A percentile compares a stretch with the other conserved stretches of the same genome.
These are phyloP conservation scores for Aradophagus sp. DNA, from an alignment of 1,140 invertebrate species.

Conservation along the genomic window DNA sequence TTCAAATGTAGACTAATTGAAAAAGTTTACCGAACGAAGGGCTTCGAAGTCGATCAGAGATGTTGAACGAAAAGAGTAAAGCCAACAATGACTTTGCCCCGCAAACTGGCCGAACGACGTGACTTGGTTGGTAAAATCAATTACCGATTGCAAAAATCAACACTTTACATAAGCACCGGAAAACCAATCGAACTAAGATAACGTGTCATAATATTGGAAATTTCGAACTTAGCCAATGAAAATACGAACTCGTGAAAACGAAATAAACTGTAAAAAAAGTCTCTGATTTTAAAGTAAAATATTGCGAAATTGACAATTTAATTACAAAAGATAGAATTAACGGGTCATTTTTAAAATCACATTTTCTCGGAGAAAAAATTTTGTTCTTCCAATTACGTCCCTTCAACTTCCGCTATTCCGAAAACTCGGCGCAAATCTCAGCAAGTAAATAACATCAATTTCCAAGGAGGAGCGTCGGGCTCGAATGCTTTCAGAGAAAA, in stretches of 20 bases:
- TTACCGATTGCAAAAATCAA: constrained; percentile 47
- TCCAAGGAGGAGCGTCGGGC: constrained; percentile 34
- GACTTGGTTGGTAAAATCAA: constrained; percentile 50
- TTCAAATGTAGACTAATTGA: constrained; percentile 54
- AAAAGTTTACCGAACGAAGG: constrained; percentile 57
- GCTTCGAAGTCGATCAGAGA: constrained; percentile 25
- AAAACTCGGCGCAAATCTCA: constrained; percentile 40
- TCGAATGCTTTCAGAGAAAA: constrained; percentile 11
- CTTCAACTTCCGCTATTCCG: constrained; percentile 29
- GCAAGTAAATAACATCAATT: constrained; percentile 55
- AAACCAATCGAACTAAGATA: too few species aligned
- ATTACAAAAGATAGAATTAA: too few species aligned
- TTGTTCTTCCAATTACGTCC: constrained; percentile 17
- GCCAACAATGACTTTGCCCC: constrained; percentile 35
- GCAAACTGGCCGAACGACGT: constrained; percentile 27
- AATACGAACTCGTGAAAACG: too few species aligned
- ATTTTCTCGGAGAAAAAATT: constrained; percentile 33
- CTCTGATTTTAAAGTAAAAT: too few species aligned
- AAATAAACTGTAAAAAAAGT: too few species aligned
- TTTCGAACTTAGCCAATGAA: constrained; percentile 9
- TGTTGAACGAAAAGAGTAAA: constrained; percentile 38
- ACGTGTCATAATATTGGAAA: too few species aligned
- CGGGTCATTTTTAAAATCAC: constrained; percentile 18
- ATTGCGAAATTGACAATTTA: constrained; percentile 16
- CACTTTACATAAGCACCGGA: too few species aligned